A percentile compares a stretch with the other conserved stretches of the same genome.
Evolutionary conservation across 2,888 invertebrate genomes (phyloP).

Genomic region (Caenorhabditis uteleia): DNA sequence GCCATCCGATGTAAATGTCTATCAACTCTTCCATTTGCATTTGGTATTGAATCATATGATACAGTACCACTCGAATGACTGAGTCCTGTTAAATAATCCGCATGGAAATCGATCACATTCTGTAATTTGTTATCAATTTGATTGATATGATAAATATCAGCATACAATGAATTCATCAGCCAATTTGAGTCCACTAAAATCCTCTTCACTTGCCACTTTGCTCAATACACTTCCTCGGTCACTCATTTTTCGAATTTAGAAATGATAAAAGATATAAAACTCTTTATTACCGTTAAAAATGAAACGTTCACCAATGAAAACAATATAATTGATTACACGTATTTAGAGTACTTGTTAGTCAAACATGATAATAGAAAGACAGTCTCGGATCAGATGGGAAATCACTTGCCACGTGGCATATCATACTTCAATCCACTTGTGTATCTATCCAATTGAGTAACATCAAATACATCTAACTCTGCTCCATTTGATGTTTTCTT

Average conservation of each 20-base stretch:
- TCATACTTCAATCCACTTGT: slow-evolving; percentile 57
- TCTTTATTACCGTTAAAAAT: neutral
- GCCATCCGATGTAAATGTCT: neutral
- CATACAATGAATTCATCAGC: no score
- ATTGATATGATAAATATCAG: no score
- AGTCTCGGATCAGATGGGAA: neutral
- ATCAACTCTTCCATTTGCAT: slow-evolving; percentile 1
- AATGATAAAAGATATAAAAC: no score
- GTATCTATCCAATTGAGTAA: slow-evolving; percentile 38
- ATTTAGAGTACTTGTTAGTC: neutral
- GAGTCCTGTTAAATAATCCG: slow-evolving; percentile 2
- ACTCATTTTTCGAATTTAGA: no score
- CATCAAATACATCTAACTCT: slow-evolving; percentile 48
- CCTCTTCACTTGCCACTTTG: no score
- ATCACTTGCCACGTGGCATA: slow-evolving; percentile 49
- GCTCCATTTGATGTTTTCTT: slow-evolving; percentile 40
- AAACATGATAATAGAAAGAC: no score
- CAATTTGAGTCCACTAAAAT: no score
- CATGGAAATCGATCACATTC: slow-evolving; percentile 5
- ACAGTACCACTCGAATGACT: slow-evolving; percentile 7
- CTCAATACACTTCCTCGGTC: no score
- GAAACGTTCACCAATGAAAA: neutral
- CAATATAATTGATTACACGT: neutral
- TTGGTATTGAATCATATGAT: slow-evolving; percentile 7
- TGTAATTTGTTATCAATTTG: neutral